Evolutionary conservation across 2,797 vertebrate species (phyloP).

Genomic region (Hippoglossus hippoglossus): DNA sequence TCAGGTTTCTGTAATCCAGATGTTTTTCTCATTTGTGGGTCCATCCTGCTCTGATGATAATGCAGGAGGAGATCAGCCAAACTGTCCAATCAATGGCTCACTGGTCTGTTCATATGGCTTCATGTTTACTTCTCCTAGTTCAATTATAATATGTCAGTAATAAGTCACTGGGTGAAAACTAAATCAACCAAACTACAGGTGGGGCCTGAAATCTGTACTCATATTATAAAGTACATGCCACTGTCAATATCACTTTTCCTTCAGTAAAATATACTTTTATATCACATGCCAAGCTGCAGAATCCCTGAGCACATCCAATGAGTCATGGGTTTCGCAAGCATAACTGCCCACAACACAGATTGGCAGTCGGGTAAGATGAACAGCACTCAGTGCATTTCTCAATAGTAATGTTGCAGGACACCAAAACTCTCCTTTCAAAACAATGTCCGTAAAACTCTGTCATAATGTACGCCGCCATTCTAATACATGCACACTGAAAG

Average conservation of each 20-base stretch:
- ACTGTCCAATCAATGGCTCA: background rate
- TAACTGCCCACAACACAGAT: too few relatives aligned
- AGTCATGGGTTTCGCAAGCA: background rate
- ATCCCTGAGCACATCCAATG: background rate
- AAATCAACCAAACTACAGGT: background rate
- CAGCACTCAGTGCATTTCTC: too few relatives aligned
- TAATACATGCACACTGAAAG: constrained; percentile 10
- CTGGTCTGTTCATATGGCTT: background rate
- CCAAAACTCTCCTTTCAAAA: constrained; percentile 21
- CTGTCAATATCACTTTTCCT: too few relatives aligned
- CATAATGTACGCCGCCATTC: background rate
- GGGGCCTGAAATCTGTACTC: background rate
- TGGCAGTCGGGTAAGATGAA: too few relatives aligned
- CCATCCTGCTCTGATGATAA: background rate
- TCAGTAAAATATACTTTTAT: too few relatives aligned
- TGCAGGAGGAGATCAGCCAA: background rate
- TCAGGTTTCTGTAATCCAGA: too few relatives aligned
- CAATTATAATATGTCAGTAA: background rate
- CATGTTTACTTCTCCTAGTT: background rate
- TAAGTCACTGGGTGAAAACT: background rate
- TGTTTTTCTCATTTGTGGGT: background rate
- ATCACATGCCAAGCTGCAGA: background rate
- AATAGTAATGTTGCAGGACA: background rate
- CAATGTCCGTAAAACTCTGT: background rate
- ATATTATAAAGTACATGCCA: background rate